Base-by-base conservation (phyloP, 2,797 vertebrate genomes). In the Echeneis naucrates region DNA sequence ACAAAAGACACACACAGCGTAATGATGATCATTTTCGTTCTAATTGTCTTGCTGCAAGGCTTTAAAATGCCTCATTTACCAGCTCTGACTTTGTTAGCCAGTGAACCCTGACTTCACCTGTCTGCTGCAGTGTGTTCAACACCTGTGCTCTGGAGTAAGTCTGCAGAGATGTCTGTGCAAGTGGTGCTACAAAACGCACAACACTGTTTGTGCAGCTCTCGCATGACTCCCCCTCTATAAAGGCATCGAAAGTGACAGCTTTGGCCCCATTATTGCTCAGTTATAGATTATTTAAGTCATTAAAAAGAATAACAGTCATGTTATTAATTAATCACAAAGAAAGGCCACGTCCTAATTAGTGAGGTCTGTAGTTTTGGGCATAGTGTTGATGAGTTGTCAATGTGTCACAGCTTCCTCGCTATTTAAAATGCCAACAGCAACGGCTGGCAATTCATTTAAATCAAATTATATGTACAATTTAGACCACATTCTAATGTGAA, bases 31-130 rank as follows among this genome's bases (percentile, higher is more conserved):
- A n/a, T 21, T 66, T 61, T 42, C 17, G 19, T 38, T n/a, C 8
- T 52, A 68, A 63, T 45, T 32, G 52, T 38, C 23, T 19, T 5
- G n/a, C 30, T 64, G 53, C 40, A 50, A 38, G 30, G 47, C 26
- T 60, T 68, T 32, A n/a, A 75, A 65, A 40, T 4, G 59, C 59
- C 53, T 38, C 35, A 42, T 27, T 56, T 26, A 42, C 2, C 16
- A 24, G 63, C 50, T 7, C 16, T 27, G 50, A 17, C 33, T 61
- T 48, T 50, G 21, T 59, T 58, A 19, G 21, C 16, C 1, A 12
- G 11, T 67, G 48, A 59, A 42, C 55, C n/a, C 26, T 17, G 53
- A 33, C 16, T 5, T 44, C 26, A 42, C 16, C 48, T 16, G 42
- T 23, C 52, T 64, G 33, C 24, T 38, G 54, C 55, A 38, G 21